phyloP scores from a whole-genome alignment of 1,140 invertebrate species.

The Luehdorfia chinensis region DNA sequence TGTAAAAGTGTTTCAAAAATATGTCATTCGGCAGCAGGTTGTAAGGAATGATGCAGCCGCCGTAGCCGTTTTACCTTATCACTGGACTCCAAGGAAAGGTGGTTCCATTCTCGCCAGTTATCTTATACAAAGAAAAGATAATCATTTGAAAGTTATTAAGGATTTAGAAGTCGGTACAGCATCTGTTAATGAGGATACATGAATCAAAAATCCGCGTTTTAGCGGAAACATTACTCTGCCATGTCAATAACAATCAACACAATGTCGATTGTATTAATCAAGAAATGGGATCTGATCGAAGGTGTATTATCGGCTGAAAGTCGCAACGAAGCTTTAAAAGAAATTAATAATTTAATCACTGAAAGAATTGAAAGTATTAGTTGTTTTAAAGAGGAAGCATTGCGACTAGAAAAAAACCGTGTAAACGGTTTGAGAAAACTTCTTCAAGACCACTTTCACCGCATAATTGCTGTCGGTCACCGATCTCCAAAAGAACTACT shows the following conservation, averaged over 20 bases:
- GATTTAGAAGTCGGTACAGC: slow-evolving; percentile 27
- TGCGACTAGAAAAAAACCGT: slow-evolving; percentile 47
- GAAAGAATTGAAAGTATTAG: slow-evolving; percentile 31
- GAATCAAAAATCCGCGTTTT: slow-evolving; percentile 40
- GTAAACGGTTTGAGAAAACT: slow-evolving; percentile 37
- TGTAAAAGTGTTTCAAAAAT: slow-evolving; percentile 18
- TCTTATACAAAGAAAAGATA: slow-evolving; percentile 41
- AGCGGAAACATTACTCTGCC: slow-evolving; percentile 37
- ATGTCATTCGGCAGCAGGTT: slow-evolving; percentile 24
- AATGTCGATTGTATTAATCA: slow-evolving; percentile 38
- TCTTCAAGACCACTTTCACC: slow-evolving; percentile 46
- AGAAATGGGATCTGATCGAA: slow-evolving; percentile 9
- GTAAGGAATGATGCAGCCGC: slow-evolving; percentile 45
- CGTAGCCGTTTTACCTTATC: slow-evolving; percentile 41
- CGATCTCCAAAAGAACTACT: slow-evolving; percentile 44
- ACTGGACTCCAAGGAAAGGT: slow-evolving; percentile 39
- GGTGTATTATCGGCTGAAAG: slow-evolving; percentile 21
- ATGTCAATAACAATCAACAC: slow-evolving; percentile 41
- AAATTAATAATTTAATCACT: slow-evolving; percentile 28
- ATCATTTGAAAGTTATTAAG: slow-evolving; percentile 30
- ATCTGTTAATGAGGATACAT: slow-evolving; percentile 37
- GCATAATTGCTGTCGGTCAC: slow-evolving; percentile 37
- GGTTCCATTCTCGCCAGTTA: slow-evolving; percentile 44
- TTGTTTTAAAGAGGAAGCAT: slow-evolving; percentile 41
- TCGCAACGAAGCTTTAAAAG: slow-evolving; percentile 30